Base-by-base conservation (phyloP, 2,888 invertebrate genomes). In the Apodemia zela region DNA sequence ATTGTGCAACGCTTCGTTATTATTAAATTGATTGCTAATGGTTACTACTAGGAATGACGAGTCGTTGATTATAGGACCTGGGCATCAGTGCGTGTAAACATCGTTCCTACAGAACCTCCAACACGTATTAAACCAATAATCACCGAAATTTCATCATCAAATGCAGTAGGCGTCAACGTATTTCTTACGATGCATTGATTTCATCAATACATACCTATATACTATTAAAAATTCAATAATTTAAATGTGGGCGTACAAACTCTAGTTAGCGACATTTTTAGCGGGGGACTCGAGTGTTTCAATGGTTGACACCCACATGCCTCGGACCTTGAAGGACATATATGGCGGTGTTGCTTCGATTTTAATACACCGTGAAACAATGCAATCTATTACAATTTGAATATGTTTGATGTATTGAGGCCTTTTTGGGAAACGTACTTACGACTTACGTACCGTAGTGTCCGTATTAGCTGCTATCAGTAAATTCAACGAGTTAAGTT, bases 271-370 rank as follows among this genome's bases (percentile, higher is more conserved):
- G 74, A 73, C 69, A 74, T 75, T 78, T 80, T 78, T 77, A 79
- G 84, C 80, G 84, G 80, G 80, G 86, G 76, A 70, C 62, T 78
- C 74, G 70, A 71, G 68, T 71, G 79, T 78, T 78, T 83, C 84
- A 85, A 86, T 84, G 84, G 80, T 42, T 78, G 75, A 78, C 87
- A 73, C 89, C 89, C 69, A 85, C 89, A 51, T 25, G 13, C 38
- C 0, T 11, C 38, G 67, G 72, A 77, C 90, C 89, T 90, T 89
- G 85, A 67, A 60, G 29, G 62, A 21, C 86, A 79, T 67, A 81
- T 62, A 62, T 62, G 62, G 63, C 45, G 62, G 62, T 59, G 18
- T 61, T 61, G 60, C 62, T 59, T 60, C 62, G 33, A 65, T 38
- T 57, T 67, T 61, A 64, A 60, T 61, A 62, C 59, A 64, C 29